phyloP scores from a whole-genome alignment of 1,140 invertebrate genomes.

The Sinella curviseta region DNA sequence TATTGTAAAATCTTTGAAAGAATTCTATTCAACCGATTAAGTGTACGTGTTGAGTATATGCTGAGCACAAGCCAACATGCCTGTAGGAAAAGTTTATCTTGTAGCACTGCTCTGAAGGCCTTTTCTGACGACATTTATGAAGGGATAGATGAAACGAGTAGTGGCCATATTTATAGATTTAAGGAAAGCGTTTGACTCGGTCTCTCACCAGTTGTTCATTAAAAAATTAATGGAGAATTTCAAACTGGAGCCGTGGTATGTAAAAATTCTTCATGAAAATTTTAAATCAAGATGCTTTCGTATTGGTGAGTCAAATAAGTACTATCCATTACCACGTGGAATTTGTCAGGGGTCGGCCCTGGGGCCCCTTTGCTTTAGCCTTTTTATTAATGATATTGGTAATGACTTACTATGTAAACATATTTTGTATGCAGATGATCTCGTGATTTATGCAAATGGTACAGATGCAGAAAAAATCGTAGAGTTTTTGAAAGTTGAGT shows the following conservation, averaged over 20 bases:
- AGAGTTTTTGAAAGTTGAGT: neutral
- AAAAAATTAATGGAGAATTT: slow-evolving; percentile 12
- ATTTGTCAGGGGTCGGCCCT: slow-evolving; percentile 52
- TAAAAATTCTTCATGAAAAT: neutral
- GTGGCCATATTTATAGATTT: slow-evolving; percentile 48
- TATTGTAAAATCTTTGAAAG: slow-evolving; percentile 18
- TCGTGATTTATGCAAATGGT: slow-evolving; percentile 33
- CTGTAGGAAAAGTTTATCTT: neutral
- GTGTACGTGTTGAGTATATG: neutral
- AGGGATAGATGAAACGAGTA: slow-evolving; percentile 31
- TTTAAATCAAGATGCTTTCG: neutral
- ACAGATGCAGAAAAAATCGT: neutral
- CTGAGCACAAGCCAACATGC: slow-evolving; percentile 14
- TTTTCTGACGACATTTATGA: slow-evolving; percentile 3
- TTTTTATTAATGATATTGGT: slow-evolving; percentile 49
- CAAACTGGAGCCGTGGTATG: neutral
- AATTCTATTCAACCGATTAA: neutral
- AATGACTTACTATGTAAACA: slow-evolving; percentile 18
- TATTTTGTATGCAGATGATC: slow-evolving; percentile 50
- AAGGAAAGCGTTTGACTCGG: slow-evolving; percentile 45
- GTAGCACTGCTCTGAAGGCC: neutral
- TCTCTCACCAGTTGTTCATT: slow-evolving; percentile 36
- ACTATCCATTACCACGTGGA: slow-evolving; percentile 18
- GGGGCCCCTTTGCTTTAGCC: slow-evolving; percentile 47
- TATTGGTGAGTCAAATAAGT: neutral